These are phyloP conservation scores for Orius insidiosus DNA, from an alignment of 1,140 invertebrate genomes.

Conservation along the genomic window DNA sequence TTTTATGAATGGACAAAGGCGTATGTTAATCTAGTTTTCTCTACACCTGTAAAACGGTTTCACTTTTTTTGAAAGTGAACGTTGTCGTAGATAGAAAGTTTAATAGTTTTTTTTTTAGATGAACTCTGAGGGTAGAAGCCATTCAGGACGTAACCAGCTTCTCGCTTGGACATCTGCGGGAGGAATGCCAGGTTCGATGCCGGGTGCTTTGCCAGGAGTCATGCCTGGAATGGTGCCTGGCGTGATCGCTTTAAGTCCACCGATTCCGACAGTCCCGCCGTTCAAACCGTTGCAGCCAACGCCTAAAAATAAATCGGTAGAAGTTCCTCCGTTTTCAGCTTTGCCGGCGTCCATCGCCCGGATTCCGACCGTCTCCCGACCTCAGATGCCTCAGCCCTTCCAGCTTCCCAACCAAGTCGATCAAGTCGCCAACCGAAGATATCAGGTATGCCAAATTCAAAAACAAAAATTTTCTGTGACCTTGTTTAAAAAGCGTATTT, in stretches of 20 bases:
- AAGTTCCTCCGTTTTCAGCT: slow-evolving; percentile 28
- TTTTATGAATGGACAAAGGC: too few relatives aligned
- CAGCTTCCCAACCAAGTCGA: slow-evolving; percentile 14
- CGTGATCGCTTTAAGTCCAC: slow-evolving; percentile 5
- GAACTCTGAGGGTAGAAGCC: slow-evolving; percentile 5
- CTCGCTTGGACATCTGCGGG: slow-evolving; percentile 5
- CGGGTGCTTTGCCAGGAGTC: slow-evolving; percentile 2
- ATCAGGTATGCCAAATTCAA: slow-evolving; percentile 18
- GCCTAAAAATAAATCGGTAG: slow-evolving; percentile 24
- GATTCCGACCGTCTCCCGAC: slow-evolving; percentile 23
- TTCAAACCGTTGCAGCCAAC: slow-evolving; percentile 44
- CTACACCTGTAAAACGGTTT: too few relatives aligned
- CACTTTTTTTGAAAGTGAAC: too few relatives aligned
- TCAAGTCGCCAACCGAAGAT: slow-evolving; percentile 18
- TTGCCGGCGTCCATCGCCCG: slow-evolving; percentile 35
- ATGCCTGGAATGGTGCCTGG: slow-evolving; percentile 8
- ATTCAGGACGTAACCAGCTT: slow-evolving; percentile 1
- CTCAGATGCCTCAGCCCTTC: not conserved
- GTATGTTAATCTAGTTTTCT: too few relatives aligned
- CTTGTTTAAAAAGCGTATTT: too few relatives aligned
- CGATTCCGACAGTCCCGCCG: slow-evolving; percentile 34
- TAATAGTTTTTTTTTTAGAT: too few relatives aligned
- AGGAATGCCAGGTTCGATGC: slow-evolving; percentile 1
- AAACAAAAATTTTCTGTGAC: too few relatives aligned
- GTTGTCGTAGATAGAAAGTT: too few relatives aligned